Evolutionary conservation across 2,113 vertebrate species (phyloP), one percentile per base, ranked within the genome.

Genomic region (Microtus montanus): DNA sequence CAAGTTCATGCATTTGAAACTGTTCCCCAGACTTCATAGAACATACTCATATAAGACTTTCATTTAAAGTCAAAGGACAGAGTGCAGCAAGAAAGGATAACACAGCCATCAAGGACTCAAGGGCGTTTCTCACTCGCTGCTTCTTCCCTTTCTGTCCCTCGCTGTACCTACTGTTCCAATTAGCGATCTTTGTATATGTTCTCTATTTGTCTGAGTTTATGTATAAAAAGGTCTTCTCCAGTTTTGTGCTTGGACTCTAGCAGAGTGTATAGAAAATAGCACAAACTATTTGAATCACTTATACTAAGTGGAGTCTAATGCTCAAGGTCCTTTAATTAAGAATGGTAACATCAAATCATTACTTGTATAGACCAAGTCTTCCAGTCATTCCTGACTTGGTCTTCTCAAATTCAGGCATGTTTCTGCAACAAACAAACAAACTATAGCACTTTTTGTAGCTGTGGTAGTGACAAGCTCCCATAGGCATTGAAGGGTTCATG

Each of bases 211-310:
- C 44, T 83, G 47, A 78, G 12, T 28, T 47, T 87, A 35, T 92
- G 8, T 86, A 19, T 44, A 78, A 66, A 78, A 30, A 68, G 20
- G 4, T 74, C n/a, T 71, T 92, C 86, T 87, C 77, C 70, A 24
- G 70, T 89, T 95, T 89, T 95, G 35, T 91, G 44, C 84, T 93
- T 70, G 20, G 7, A 71, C 86, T 79, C 68, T 87, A 84, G 26
- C 12, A 90, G 41, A 93, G 28, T 58, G 66, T 8, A 38, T 26
- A 68, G 33, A 89, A 91, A 92, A 89, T 47, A 61, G 61, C 17
- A 20, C 38, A 41, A 74, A 87, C 77, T 68, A 24, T 85, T 94
- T 78, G n/a, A 89, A 64, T 89, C 61, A 41, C 58, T 77, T 20
- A 78, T 22, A 14, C 35, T 90, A 79, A 87, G 4, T 82, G 44